Evolutionary conservation across 2,797 vertebrate genomes (phyloP).

Genomic region (Dromococcyx pavoninus): DNA sequence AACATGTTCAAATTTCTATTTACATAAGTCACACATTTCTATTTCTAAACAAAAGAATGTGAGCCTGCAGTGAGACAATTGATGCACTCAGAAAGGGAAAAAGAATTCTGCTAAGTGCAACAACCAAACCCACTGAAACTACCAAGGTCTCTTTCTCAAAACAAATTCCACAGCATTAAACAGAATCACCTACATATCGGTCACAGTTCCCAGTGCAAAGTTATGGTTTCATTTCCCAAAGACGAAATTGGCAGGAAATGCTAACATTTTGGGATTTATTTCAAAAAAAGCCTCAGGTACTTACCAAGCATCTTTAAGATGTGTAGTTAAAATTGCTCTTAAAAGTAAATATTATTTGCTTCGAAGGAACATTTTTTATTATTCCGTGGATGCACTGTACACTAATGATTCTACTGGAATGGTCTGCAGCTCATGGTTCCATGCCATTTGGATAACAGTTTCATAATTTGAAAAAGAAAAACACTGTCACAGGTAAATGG

Average conservation of each 20-base stretch:
- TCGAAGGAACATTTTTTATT: not conserved
- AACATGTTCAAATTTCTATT: not conserved
- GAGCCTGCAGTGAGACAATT: not conserved
- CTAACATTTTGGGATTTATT: not conserved
- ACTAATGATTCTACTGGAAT: not conserved
- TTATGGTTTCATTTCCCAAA: not conserved
- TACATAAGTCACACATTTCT: not conserved
- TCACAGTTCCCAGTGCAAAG: not conserved
- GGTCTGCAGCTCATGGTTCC: not conserved
- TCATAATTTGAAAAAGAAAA: not conserved
- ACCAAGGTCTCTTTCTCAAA: not conserved
- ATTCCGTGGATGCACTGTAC: not conserved
- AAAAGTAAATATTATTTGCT: not conserved
- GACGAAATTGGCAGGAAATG: not conserved
- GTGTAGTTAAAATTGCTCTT: not conserved
- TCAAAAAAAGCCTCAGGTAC: not conserved
- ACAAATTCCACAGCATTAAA: not conserved
- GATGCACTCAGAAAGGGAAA: not conserved
- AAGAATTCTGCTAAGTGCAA: not conserved
- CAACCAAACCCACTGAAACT: not conserved
- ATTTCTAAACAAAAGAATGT: not conserved
- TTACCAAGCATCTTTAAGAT: not conserved
- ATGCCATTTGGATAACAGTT: not conserved
- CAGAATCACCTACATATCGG: not conserved
- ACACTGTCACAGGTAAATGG: not conserved